These are phyloP conservation scores for Brachymystax lenok DNA, from an alignment of 2,797 vertebrate genomes.

Conservation along the genomic window DNA sequence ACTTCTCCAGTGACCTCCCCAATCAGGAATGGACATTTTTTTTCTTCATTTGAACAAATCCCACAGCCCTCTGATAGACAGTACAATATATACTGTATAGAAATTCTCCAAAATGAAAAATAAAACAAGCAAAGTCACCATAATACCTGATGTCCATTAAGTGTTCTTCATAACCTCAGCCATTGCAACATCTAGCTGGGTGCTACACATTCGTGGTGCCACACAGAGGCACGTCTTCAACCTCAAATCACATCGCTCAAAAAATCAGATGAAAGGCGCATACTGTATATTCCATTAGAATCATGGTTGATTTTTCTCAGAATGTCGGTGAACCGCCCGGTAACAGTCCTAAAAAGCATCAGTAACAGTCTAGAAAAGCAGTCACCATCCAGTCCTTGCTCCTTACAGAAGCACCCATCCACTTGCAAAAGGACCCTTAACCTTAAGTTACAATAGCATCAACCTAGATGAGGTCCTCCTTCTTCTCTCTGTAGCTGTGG, in stretches of 20 bases:
- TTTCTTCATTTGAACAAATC: slow-evolving; percentile 58
- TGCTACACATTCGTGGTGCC: slow-evolving; percentile 13
- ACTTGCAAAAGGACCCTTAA: background rate
- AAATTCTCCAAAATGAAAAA: slow-evolving; percentile 55
- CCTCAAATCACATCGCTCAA: slow-evolving; percentile 29
- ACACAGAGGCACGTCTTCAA: slow-evolving; percentile 26
- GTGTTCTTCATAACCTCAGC: slow-evolving; percentile 26
- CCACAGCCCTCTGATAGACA: slow-evolving; percentile 57
- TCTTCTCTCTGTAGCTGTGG: slow-evolving; percentile 38
- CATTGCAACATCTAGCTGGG: slow-evolving; percentile 28
- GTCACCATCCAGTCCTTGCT: background rate
- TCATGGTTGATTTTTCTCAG: slow-evolving; percentile 39
- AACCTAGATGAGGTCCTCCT: slow-evolving; percentile 31
- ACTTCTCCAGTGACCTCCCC: slow-evolving; percentile 76
- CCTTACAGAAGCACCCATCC: background rate
- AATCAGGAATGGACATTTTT: slow-evolving; percentile 72
- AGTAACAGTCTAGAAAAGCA: background rate
- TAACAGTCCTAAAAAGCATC: slow-evolving; percentile 22
- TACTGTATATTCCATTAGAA: slow-evolving; percentile 42
- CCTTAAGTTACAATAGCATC: slow-evolving; percentile 15
- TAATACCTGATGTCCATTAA: slow-evolving; percentile 34
- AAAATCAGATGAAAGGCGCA: slow-evolving; percentile 36
- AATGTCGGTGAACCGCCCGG: slow-evolving; percentile 37
- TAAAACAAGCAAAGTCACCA: slow-evolving; percentile 37
- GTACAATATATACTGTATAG: slow-evolving; percentile 28